phyloP scores from a whole-genome alignment of 1,140 invertebrate genomes.

The Drosophila arizonae region DNA sequence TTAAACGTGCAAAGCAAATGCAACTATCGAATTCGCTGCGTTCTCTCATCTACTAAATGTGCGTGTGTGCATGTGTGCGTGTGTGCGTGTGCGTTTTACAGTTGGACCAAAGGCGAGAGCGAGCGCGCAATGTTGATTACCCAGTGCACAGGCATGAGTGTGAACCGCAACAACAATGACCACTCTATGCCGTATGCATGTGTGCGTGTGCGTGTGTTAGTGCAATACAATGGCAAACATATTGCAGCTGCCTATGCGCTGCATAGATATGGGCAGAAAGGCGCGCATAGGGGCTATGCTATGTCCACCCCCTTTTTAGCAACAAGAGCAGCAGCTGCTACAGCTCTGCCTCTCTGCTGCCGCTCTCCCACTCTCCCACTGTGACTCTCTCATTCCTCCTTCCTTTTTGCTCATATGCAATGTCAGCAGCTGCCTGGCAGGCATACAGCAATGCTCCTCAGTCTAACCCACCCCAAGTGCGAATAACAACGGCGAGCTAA shows the following conservation, averaged over 20 bases:
- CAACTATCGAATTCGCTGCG: slow-evolving; percentile 1
- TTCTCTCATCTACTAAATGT: background rate
- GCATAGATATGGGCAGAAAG: slow-evolving; percentile 9
- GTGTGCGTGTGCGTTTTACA: slow-evolving; percentile 17
- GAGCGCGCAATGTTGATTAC: slow-evolving; percentile 6
- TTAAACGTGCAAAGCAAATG: slow-evolving; percentile 42
- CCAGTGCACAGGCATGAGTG: slow-evolving; percentile 6
- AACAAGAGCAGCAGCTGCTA: slow-evolving; percentile 32
- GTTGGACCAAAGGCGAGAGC: slow-evolving; percentile 3
- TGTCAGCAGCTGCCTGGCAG: slow-evolving; percentile 31
- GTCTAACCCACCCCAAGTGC: slow-evolving; percentile 24
- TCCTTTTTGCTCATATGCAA: slow-evolving; percentile 30
- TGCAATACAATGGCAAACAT: slow-evolving; percentile 49
- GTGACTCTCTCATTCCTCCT: background rate
- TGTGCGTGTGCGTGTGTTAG: background rate
- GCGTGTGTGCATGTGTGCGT: background rate
- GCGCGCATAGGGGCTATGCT: slow-evolving; percentile 22
- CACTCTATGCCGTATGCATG: background rate
- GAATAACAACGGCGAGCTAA: slow-evolving; percentile 3
- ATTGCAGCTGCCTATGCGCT: slow-evolving; percentile 38
- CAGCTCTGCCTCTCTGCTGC: background rate
- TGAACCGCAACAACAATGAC: slow-evolving; percentile 5
- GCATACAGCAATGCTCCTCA: background rate
- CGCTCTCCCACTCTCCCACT: background rate
- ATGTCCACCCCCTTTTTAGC: slow-evolving; percentile 13